Conservation (phyloP, 2,113 vertebrate species). For the Hystrix brachyura region DNA sequence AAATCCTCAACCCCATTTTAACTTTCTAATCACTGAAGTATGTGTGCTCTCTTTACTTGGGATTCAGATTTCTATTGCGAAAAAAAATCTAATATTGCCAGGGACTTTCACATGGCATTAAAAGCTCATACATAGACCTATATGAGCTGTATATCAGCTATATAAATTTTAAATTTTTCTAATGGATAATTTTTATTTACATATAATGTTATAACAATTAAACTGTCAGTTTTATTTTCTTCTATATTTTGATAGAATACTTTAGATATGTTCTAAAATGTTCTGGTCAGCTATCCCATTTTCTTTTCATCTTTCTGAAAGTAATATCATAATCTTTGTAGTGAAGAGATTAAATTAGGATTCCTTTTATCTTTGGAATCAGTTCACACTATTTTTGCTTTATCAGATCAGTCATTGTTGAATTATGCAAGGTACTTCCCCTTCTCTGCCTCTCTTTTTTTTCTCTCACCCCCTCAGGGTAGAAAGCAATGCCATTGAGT, state of each 20-base stretch:
- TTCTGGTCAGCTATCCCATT: neutral
- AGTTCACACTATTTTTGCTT: conserved; percentile 71
- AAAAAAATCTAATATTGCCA: neutral
- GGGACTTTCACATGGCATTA: conserved; percentile 2
- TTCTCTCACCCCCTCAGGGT: conserved; percentile 36
- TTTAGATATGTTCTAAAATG: conserved; percentile 44
- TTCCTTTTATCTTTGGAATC: conserved; percentile 74
- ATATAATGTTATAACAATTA: neutral
- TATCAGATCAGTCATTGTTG: conserved; percentile 70
- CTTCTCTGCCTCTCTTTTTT: conserved; percentile 72
- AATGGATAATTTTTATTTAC: neutral
- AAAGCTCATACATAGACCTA: neutral
- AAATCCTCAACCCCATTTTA: neutral
- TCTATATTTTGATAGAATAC: neutral
- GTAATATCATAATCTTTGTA: conserved; percentile 15
- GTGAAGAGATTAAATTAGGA: conserved; percentile 57
- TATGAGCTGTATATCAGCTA: neutral
- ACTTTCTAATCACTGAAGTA: neutral
- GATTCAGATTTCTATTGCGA: conserved; percentile 5
- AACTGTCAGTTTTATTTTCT: conserved; percentile 8
- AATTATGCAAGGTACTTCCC: conserved; percentile 68
- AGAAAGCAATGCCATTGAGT: conserved; percentile 59
- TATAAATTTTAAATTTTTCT: neutral
- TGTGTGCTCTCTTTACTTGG: neutral
- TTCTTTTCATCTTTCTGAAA: conserved; percentile 36